phyloP scores from a whole-genome alignment of 2,888 invertebrate genomes.

The Apotomis capreana region DNA sequence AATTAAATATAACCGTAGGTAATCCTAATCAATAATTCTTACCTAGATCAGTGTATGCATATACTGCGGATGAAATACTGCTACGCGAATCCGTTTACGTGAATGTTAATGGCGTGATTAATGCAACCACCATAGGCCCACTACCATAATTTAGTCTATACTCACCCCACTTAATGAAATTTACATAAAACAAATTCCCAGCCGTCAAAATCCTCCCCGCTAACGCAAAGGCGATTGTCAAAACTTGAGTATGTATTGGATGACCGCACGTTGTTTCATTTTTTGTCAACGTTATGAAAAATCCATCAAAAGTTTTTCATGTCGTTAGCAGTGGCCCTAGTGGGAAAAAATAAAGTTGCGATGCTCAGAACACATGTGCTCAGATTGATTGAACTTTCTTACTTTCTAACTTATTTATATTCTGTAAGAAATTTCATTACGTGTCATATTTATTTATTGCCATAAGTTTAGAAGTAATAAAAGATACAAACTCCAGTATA shows the following conservation, averaged over 20 bases:
- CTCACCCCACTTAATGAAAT: neutral
- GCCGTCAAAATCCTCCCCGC: slow-evolving; percentile 19
- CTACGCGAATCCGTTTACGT: too few relatives aligned
- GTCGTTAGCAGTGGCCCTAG: slow-evolving; percentile 69
- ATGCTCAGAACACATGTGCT: slow-evolving; percentile 49
- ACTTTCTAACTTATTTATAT: slow-evolving; percentile 51
- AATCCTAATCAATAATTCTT: too few relatives aligned
- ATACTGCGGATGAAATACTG: too few relatives aligned
- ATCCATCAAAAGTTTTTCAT: slow-evolving; percentile 74
- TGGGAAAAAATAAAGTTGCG: slow-evolving; percentile 53
- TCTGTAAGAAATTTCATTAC: slow-evolving; percentile 34
- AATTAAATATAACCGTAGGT: too few relatives aligned
- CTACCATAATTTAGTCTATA: neutral
- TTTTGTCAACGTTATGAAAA: slow-evolving; percentile 70
- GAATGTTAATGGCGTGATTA: too few relatives aligned
- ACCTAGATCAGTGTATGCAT: too few relatives aligned
- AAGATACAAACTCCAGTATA: neutral
- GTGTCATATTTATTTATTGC: slow-evolving; percentile 35
- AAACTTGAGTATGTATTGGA: slow-evolving; percentile 63
- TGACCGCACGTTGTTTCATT: slow-evolving; percentile 62
- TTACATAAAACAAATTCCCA: neutral
- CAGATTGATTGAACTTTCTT: slow-evolving; percentile 43
- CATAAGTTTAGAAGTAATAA: slow-evolving; percentile 20
- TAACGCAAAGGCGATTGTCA: slow-evolving; percentile 49
- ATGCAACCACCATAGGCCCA: too few relatives aligned